Percentiles rank a stretch among this genome's conserved stretches.
Conservation (phyloP, 2,888 invertebrate genomes). For the Sturmia bella region DNA sequence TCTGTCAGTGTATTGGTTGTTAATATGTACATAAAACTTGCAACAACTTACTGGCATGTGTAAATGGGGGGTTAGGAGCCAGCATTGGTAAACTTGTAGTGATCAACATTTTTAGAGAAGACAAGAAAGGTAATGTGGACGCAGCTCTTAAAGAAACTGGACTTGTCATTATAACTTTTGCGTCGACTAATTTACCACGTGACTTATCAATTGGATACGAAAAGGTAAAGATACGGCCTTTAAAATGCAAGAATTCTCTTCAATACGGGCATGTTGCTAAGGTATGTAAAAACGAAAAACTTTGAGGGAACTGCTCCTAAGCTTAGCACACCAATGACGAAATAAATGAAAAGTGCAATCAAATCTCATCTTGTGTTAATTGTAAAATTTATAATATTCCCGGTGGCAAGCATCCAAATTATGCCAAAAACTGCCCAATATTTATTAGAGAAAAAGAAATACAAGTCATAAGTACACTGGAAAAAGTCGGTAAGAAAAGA, state of each 20-base stretch:
- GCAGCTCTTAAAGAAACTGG: neutral
- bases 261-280: constrained; percentile 8
- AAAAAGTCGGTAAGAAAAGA: constrained; percentile 44
- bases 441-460: constrained; percentile 52
- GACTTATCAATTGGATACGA: constrained; percentile 15
- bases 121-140: too few species aligned
- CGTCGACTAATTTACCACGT: neutral
- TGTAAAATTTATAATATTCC: constrained; percentile 2
- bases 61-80: too few species aligned
- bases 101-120: too few species aligned
- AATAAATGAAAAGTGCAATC: constrained; percentile 3
- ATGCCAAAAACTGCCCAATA: constrained; percentile 40
- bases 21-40: too few species aligned
- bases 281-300: neutral
- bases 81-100: too few species aligned
- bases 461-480: constrained; percentile 31
- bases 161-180: constrained; percentile 9
- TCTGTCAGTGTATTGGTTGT: too few species aligned
- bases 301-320: constrained; percentile 25
- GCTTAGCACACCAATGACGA: constrained; percentile 15
- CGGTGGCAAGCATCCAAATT: neutral
- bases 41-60: too few species aligned
- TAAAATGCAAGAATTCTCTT: constrained; percentile 20
- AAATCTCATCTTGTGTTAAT: constrained; percentile 12
- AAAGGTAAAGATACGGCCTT: constrained; percentile 17